These are phyloP conservation scores for Diplodus sargus DNA, from an alignment of 2,797 vertebrate species.

Conservation along the genomic window DNA sequence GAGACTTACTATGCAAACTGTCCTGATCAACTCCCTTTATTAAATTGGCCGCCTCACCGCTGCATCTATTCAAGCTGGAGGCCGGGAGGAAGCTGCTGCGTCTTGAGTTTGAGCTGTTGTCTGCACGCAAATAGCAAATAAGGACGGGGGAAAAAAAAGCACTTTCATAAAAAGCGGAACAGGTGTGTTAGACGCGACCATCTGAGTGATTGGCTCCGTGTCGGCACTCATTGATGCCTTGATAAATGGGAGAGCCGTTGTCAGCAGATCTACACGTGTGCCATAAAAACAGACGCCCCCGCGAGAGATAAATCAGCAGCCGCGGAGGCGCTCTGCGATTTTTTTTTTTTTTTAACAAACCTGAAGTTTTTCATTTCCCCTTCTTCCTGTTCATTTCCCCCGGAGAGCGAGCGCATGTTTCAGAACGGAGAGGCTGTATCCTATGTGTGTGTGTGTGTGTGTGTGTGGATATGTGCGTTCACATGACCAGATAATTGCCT, in stretches of 20 bases:
- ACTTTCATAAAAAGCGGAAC: conserved; percentile 28
- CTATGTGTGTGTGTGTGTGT: not conserved
- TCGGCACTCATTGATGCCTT: conserved; percentile 47
- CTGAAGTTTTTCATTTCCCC: conserved; percentile 59
- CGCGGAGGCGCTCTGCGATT: conserved; percentile 27
- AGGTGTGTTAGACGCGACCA: conserved; percentile 25
- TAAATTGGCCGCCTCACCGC: conserved; percentile 64
- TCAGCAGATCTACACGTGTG: conserved; percentile 56
- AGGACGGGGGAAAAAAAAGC: not conserved
- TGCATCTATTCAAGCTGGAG: conserved; percentile 54
- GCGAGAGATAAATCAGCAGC: conserved; percentile 62
- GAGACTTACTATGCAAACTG: conserved; percentile 70
- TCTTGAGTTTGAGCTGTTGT: conserved; percentile 37
- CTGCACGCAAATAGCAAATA: not conserved
- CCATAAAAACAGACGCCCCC: conserved; percentile 54
- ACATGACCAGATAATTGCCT: conserved; percentile 55
- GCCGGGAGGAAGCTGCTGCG: conserved; percentile 45
- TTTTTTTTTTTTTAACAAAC: conserved; percentile 24
- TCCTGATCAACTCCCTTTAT: conserved; percentile 72
- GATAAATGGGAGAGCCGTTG: conserved; percentile 47
- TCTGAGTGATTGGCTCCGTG: conserved; percentile 55
- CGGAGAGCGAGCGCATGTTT: conserved; percentile 31
- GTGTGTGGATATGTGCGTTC: conserved; percentile 33
- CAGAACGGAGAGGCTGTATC: conserved; percentile 1
- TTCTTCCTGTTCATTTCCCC: conserved; percentile 65